A percentile compares a stretch with the other conserved stretches of the same genome.
These are phyloP conservation scores for Rallus crepitans DNA, from an alignment of 2,797 vertebrate genomes.

Conservation along the genomic window DNA sequence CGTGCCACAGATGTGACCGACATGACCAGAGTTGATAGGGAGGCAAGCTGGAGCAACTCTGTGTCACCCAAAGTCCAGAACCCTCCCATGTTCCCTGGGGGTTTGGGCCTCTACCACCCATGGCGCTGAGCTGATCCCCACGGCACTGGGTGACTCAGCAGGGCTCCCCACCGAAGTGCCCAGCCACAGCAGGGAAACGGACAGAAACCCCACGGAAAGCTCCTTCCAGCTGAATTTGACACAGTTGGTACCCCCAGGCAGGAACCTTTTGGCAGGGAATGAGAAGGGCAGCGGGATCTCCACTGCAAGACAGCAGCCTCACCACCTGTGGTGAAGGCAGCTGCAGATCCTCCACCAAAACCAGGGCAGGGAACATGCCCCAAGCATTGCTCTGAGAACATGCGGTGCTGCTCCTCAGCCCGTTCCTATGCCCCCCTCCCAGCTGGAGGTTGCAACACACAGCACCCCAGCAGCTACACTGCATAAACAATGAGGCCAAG, in stretches of 20 bases:
- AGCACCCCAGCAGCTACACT: background rate
- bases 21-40: background rate
- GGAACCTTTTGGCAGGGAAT: background rate
- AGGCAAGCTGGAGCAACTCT: background rate
- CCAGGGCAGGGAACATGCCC: fast-evolving
- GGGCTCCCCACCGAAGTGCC: background rate
- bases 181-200: fast-evolving
- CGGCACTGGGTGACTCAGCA: background rate
- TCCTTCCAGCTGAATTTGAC: fast-evolving
- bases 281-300: background rate
- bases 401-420: background rate
- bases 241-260: background rate
- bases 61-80: fast-evolving
- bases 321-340: fast-evolving
- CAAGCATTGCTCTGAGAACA: background rate
- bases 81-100: background rate
- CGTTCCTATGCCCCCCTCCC: background rate
- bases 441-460: fast-evolving
- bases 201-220: background rate
- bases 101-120: background rate
- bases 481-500: background rate
- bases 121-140: background rate
- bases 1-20: background rate
- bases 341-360: background rate
- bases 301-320: background rate